These are phyloP conservation scores for Crematogaster levior DNA, from an alignment of 2,888 invertebrate genomes.

Conservation along the genomic window DNA sequence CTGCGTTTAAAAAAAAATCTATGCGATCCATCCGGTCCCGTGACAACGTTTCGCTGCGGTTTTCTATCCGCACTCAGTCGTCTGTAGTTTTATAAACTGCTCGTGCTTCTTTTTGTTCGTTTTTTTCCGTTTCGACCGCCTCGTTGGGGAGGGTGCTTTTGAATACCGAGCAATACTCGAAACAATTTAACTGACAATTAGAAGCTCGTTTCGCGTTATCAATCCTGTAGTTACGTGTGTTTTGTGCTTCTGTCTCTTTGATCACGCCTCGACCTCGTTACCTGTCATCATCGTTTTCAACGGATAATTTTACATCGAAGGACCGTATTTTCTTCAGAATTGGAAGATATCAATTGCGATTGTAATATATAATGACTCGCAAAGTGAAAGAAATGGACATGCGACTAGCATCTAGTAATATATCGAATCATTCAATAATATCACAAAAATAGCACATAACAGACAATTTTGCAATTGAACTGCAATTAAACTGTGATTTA, in stretches of 20 bases:
- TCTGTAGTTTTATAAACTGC: conserved; percentile 43
- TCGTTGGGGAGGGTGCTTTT: background rate
- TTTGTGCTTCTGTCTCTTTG: conserved; percentile 38
- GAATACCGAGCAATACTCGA: conserved; percentile 35
- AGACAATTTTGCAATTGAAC: background rate
- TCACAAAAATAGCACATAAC: background rate
- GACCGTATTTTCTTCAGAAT: background rate
- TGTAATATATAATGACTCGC: background rate
- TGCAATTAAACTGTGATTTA: background rate
- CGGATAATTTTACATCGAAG: conserved; percentile 32
- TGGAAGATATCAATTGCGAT: conserved; percentile 8
- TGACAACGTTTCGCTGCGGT: conserved; percentile 31
- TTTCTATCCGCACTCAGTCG: conserved; percentile 31
- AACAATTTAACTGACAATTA: conserved; percentile 63
- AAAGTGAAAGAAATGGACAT: background rate
- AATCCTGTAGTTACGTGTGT: conserved; percentile 39
- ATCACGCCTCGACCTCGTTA: conserved; percentile 13
- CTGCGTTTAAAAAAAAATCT: conserved; percentile 31
- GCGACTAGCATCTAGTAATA: background rate
- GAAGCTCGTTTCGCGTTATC: conserved; percentile 53
- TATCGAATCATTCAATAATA: background rate
- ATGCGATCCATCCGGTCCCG: conserved; percentile 26
- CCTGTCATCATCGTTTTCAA: conserved; percentile 22
- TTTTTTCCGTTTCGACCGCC: background rate
- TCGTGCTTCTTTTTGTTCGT: background rate